A percentile compares a stretch with the other conserved stretches of the same genome.
Evolutionary conservation across 2,113 vertebrate genomes (phyloP).

Genomic region (Oreochromis spilurus): DNA sequence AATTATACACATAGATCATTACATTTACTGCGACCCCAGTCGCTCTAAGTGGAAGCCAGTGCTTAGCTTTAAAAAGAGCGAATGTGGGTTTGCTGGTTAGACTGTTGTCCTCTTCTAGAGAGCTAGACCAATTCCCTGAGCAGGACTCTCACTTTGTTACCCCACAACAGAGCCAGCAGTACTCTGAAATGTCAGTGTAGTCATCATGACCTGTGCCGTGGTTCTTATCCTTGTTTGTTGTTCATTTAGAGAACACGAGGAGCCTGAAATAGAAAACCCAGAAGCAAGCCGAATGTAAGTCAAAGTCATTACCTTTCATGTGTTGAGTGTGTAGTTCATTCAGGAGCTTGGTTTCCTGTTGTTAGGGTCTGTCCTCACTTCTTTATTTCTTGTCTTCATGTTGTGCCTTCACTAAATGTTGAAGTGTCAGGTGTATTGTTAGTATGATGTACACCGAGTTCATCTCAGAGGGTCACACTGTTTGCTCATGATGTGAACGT

Average conservation of each 20-base stretch:
- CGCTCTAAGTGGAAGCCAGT: neutral
- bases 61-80: neutral
- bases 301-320: neutral
- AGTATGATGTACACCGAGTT: neutral
- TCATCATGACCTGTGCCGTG: neutral
- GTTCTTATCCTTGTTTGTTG: neutral
- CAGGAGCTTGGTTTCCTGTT: neutral
- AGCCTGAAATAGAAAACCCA: slow-evolving; percentile 89
- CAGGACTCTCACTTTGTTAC: neutral
- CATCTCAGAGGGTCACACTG: neutral
- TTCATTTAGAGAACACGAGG: slow-evolving; percentile 75
- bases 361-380: neutral
- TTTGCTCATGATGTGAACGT: neutral
- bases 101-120: neutral
- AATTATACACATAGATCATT: neutral
- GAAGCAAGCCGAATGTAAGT: slow-evolving; percentile 99
- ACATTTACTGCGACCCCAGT: neutral
- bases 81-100: neutral
- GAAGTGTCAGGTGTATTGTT: neutral
- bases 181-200: neutral
- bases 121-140: too few relatives aligned
- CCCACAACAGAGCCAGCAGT: neutral
- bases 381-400: neutral
- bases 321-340: neutral
- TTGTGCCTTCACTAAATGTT: rapidly evolving